These are phyloP conservation scores for Harpagifer antarcticus DNA, from an alignment of 2,797 vertebrate genomes.

Conservation along the genomic window DNA sequence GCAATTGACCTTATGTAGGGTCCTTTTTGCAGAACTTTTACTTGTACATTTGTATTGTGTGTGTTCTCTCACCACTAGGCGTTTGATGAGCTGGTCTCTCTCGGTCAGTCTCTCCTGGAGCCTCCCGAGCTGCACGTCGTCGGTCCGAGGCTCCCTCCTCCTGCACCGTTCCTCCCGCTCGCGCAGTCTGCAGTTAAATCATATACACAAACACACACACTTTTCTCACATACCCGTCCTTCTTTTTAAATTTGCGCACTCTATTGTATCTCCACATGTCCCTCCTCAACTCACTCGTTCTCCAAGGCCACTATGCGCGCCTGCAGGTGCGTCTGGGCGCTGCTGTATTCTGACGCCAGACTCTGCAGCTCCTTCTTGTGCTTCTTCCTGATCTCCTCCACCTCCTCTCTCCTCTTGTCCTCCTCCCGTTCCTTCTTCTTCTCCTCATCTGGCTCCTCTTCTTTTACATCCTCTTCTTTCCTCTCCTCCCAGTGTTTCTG, in stretches of 20 bases:
- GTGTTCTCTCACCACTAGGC: conserved; percentile 88
- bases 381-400: conserved; percentile 85
- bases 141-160: conserved; percentile 86
- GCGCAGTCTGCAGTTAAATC: conserved; percentile 84
- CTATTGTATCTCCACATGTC: not conserved
- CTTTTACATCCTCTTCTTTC: conserved; percentile 76
- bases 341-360: conserved; percentile 90
- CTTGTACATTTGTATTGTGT: not conserved
- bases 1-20: no score
- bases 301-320: conserved; percentile 91
- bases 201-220: conserved; percentile 59
- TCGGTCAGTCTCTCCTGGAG: conserved; percentile 92
- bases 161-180: conserved; percentile 90
- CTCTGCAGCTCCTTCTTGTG: conserved; percentile 89
- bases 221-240: conserved; percentile 39
- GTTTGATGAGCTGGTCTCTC: conserved; percentile 92
- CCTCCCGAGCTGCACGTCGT: conserved; percentile 89
- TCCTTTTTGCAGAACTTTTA: no score
- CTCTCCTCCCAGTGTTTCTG: conserved; percentile 85
- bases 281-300: conserved; percentile 84
- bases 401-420: conserved; percentile 81
- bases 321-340: conserved; percentile 88
- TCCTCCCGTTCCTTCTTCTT: conserved; percentile 69
- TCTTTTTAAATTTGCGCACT: not conserved
- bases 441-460: conserved; percentile 82